Conservation (phyloP, 2,113 vertebrate genomes). For the Psammodynastes pulverulentus region DNA sequence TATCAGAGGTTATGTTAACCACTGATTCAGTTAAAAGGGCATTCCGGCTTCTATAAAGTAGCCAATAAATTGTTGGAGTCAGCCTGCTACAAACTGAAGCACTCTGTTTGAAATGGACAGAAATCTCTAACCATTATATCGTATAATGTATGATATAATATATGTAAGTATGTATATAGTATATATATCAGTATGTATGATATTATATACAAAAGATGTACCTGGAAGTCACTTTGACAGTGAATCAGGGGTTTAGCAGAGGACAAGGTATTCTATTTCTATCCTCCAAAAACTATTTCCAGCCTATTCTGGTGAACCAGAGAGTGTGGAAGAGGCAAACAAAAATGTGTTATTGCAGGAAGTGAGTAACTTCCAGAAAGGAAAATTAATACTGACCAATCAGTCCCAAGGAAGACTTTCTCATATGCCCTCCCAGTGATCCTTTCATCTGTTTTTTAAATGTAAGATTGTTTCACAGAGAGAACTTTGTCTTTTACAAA, state of each 20-base stretch:
- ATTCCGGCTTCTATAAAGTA: background rate
- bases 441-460: background rate
- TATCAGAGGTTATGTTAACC: background rate
- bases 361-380: background rate
- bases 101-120: background rate
- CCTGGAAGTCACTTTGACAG: background rate
- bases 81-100: background rate
- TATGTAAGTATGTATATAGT: too few relatives aligned
- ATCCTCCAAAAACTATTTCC: background rate
- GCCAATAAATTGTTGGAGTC: background rate
- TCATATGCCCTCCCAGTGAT: background rate
- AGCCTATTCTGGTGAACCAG: background rate
- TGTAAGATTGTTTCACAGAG: background rate
- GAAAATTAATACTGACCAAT: background rate
- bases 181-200: too few relatives aligned
- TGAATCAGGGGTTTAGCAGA: background rate
- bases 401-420: background rate
- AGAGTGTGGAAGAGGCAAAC: background rate
- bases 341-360: background rate
- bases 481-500: background rate
- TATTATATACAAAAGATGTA: too few relatives aligned
- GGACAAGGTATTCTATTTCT: background rate
- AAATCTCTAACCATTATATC: background rate
- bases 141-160: too few relatives aligned
- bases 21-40: background rate